A percentile compares a stretch with the other conserved stretches of the same genome.
Conservation (phyloP, 2,888 invertebrate genomes). For the Mimumesa dahlbomi region DNA sequence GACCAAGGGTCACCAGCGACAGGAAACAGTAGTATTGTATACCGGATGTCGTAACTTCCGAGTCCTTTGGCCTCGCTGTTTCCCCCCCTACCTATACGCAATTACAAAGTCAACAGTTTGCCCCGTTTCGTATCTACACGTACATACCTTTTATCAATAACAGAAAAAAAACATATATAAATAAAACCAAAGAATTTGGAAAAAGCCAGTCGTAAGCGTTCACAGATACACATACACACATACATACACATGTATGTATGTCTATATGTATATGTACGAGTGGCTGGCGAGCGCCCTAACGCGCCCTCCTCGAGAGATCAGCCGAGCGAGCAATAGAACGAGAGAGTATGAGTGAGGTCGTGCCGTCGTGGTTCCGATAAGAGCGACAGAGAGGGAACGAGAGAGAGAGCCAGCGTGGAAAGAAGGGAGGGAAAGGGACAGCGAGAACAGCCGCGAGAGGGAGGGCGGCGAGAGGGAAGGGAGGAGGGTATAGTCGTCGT, state of each 20-base stretch:
- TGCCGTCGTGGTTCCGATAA: constrained; percentile 46
- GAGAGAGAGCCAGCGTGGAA: constrained; percentile 3
- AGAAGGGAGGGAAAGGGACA: constrained; percentile 36
- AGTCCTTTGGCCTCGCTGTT: constrained; percentile 65
- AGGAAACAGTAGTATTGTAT: constrained; percentile 68
- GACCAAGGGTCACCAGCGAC: constrained; percentile 62
- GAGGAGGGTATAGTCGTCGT: constrained; percentile 71
- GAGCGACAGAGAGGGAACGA: constrained; percentile 35
- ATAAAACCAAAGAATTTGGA: constrained; percentile 32
- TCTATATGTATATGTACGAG: no score
- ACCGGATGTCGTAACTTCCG: constrained; percentile 77
- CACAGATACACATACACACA: constrained; percentile 37
- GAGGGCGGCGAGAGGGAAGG: constrained; percentile 47
- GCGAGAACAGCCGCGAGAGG: constrained; percentile 32
- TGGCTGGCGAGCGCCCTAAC: constrained; percentile 59
- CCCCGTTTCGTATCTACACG: neutral
- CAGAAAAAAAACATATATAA: no score
- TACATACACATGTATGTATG: no score
- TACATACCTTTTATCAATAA: neutral
- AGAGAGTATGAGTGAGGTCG: constrained; percentile 38
- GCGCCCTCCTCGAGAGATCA: constrained; percentile 65
- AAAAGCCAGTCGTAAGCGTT: constrained; percentile 33
- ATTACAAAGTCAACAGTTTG: neutral
- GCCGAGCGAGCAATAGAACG: constrained; percentile 56
- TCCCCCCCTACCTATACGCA: constrained; percentile 19